Evolutionary conservation across 2,888 invertebrate species (phyloP).

Genomic region (Pachliopta kotzebuea): DNA sequence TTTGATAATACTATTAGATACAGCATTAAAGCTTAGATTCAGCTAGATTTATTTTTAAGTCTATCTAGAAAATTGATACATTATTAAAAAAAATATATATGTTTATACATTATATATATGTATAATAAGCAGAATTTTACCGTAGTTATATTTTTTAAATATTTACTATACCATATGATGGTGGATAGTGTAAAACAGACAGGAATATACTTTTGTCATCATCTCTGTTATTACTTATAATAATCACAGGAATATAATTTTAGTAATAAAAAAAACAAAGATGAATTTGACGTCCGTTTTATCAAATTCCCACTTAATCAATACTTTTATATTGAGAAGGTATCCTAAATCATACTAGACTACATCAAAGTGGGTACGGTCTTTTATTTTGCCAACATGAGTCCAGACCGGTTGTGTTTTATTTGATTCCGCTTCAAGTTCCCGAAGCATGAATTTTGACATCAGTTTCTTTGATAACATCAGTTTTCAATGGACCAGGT

Average conservation of each 20-base stretch:
- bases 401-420: constrained; percentile 26
- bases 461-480: constrained; percentile 67
- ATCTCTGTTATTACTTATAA: too few relatives aligned
- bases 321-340: background rate
- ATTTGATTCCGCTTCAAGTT: constrained; percentile 24
- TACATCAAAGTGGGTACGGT: background rate
- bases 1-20: background rate
- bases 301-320: background rate
- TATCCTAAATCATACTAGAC: background rate
- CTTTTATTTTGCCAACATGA: constrained; percentile 21
- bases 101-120: too few relatives aligned
- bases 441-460: constrained; percentile 51
- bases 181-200: too few relatives aligned
- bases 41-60: too few relatives aligned
- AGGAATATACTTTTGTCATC: too few relatives aligned
- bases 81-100: too few relatives aligned
- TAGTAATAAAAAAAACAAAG: background rate
- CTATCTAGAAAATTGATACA: too few relatives aligned
- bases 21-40: too few relatives aligned
- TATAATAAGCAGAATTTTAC: too few relatives aligned
- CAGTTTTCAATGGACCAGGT: constrained; percentile 58
- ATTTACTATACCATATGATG: too few relatives aligned
- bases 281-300: background rate
- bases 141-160: too few relatives aligned
- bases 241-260: too few relatives aligned